Percentiles rank a stretch among this genome's conserved stretches.
Conservation (phyloP, 2,797 vertebrate species). For the Anas flavirostris region DNA sequence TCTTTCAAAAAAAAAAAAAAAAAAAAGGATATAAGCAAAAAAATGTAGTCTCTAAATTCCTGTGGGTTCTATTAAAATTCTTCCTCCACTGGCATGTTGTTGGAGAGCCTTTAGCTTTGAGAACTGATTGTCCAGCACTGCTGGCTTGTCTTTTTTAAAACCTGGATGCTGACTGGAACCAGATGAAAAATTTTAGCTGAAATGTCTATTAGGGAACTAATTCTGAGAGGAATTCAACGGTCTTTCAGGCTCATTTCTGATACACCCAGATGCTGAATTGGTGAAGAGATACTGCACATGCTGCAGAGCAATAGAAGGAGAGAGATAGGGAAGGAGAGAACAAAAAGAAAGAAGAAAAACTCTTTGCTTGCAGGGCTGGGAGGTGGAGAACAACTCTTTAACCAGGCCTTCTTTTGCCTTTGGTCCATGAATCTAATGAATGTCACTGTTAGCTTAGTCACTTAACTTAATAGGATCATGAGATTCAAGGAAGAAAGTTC, state of each 20-base stretch:
- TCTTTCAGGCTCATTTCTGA: conserved; percentile 3
- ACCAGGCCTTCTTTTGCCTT: neutral
- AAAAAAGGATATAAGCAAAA: neutral
- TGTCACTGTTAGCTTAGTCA: neutral
- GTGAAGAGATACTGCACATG: neutral
- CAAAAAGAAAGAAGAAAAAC: neutral
- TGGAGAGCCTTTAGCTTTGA: conserved; percentile 45
- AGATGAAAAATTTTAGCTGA: conserved; percentile 52
- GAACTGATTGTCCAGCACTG: conserved; percentile 34
- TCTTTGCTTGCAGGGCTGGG: neutral
- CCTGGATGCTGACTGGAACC: conserved; percentile 32
- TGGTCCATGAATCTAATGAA: neutral
- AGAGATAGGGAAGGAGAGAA: neutral
- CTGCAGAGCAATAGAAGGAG: neutral
- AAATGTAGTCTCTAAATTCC: conserved; percentile 40
- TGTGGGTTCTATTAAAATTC: conserved; percentile 63
- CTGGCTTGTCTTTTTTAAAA: conserved; percentile 33
- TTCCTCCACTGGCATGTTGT: conserved; percentile 30
- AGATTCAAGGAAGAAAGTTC: neutral
- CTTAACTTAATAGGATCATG: neutral
- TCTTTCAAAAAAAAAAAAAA: neutral
- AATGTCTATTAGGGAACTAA: conserved; percentile 2
- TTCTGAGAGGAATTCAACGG: conserved; percentile 13
- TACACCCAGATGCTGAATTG: neutral
- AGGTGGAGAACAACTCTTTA: neutral